Evolutionary conservation across 2,113 vertebrate species (phyloP), one percentile per base, ranked within the genome.

Genomic region (Cephalopterus ornatus): DNA sequence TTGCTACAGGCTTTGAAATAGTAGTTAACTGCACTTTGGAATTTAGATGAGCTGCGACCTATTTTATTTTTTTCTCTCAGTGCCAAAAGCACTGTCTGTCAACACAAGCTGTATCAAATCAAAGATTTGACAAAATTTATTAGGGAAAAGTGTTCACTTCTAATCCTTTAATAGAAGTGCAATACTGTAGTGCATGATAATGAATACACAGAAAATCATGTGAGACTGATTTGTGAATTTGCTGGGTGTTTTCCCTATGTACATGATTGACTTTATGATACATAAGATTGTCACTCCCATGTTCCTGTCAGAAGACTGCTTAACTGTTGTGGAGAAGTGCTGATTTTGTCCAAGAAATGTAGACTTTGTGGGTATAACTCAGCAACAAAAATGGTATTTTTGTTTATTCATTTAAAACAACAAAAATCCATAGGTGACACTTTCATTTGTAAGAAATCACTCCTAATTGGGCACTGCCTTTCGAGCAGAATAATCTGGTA

Each of bases 1-100:
- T 92, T 94, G 94, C 87, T 97, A 85, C 56, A 56, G 79, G 83
- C 83, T 93, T 92, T 94, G 62, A 97, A 95, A 92, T 35, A 91
- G 41, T 73, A 82, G 70, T 88, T 95, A 88, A 89, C 50, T 53
- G 76, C 44, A 50, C 85, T 94, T 88, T 92, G 68, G 70, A 96
- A 93, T 96, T 90, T 88, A 91, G 66, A 96, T 93, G 41, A 96
- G 61, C 50, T 76, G 49, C 80, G 86, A 81, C 88, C 81, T 95
- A 85, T 66, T 94, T 94, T 84, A 28, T 50, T 39, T 72, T 72
- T 55, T 47, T 20, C 4, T 28, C 27, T 21, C 26, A n/a, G 9
- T 79, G 58, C 58, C 62, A 73, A 94, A 90, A 93, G n/a, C 49
- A 88, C 22, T 76, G 27, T 52, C 33, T 91, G 95, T 92, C 70